Evolutionary conservation across 2,113 vertebrate species (phyloP), one percentile per base, ranked within the genome.

Genomic region (Xenopus borealis): DNA sequence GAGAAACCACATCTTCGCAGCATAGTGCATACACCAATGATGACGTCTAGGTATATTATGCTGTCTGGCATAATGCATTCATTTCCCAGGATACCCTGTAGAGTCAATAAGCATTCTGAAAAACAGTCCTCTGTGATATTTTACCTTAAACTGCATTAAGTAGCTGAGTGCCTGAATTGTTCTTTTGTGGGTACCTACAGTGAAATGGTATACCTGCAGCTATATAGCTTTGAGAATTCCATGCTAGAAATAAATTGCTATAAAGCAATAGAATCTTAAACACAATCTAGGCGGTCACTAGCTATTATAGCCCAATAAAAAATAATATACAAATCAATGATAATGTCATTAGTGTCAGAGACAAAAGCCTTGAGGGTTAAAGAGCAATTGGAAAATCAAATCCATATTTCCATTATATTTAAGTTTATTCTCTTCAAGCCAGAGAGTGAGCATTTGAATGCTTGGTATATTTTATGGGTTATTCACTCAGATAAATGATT

Each of bases 311-410:
- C 14, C 47, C 50, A 72, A 72, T 72, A 72, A 72, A 72, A 72
- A 65, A 65, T 72, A 65, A 72, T 66, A 66, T 47, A 66, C 12
- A 62, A 66, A 72, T 72, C 71, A 66, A 72, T 72, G 71, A 45
- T 72, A 72, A 57, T 72, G 71, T 72, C 71, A 66, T 72, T 72
- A 66, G 71, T 72, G 71, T 72, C 71, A 53, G 47, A 72, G 53
- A 72, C 71, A 72, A 66, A 72, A 72, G 71, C 46, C 71, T 65
- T 33, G 8, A 66, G 50, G 71, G 71, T 50, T 72, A 66, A 72
- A 65, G 71, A 20, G 62, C 65, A 62, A 66, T 72, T 72, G 71
- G 71, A 72, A 72, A 72, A 72, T 72, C 71, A 64, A 72, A 72
- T 72, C 61, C 44, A 46, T 72, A 72, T 66, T 72, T 72, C 50